phyloP scores from a whole-genome alignment of 2,888 invertebrate species.

The Platycnemis pennipes region DNA sequence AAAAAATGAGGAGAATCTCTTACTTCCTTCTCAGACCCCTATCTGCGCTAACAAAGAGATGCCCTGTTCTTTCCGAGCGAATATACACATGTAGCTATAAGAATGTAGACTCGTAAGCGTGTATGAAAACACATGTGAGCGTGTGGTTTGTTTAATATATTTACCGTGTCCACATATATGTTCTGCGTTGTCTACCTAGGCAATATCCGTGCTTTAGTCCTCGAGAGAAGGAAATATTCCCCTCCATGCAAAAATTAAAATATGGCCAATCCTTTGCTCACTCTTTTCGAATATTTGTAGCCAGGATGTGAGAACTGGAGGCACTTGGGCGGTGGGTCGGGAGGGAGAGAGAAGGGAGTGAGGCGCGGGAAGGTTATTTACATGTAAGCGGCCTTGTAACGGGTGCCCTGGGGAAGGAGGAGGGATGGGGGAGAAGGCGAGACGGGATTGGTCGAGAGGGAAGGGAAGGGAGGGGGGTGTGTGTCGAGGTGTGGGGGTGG shows the following conservation, averaged over 20 bases:
- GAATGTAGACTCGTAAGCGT: too few species aligned
- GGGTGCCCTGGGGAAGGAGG: not conserved
- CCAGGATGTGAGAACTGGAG: not conserved
- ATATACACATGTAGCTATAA: too few species aligned
- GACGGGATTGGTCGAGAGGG: not conserved
- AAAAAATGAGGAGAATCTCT: too few species aligned
- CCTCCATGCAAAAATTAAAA: not conserved
- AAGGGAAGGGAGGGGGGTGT: not conserved
- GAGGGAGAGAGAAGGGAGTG: not conserved
- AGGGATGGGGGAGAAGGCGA: not conserved
- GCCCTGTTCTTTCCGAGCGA: too few species aligned
- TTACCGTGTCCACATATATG: not conserved
- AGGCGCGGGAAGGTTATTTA: constrained; percentile 46
- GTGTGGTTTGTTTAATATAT: not conserved
- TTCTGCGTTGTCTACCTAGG: not conserved
- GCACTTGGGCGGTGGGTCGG: not conserved
- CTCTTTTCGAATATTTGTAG: constrained; percentile 43
- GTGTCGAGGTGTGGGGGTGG: not conserved
- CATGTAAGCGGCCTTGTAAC: constrained; percentile 39
- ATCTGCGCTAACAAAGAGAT: too few species aligned
- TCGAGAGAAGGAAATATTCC: not conserved
- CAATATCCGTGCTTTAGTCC: not conserved
- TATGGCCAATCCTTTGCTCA: constrained; percentile 35
- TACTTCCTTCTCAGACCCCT: too few species aligned
- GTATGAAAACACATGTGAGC: too few species aligned